phyloP scores from a whole-genome alignment of 1,140 invertebrate genomes.

The Cydia fagiglandana region DNA sequence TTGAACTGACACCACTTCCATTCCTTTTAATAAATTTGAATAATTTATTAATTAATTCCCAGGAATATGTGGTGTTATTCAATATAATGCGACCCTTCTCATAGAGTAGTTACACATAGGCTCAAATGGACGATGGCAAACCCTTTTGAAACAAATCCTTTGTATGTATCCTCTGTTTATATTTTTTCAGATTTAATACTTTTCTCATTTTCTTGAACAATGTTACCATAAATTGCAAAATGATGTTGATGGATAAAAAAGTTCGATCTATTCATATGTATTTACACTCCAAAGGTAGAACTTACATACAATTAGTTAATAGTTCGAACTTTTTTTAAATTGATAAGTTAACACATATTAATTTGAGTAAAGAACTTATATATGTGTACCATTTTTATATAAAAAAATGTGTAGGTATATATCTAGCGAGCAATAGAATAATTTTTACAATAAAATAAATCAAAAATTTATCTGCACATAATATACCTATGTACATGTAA shows the following conservation, averaged over 20 bases:
- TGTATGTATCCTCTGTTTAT: neutral
- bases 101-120: constrained; percentile 31
- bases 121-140: neutral
- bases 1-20: constrained; percentile 42
- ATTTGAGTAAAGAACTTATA: neutral
- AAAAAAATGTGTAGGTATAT: too few species aligned
- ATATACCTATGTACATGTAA: too few species aligned
- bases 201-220: neutral
- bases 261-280: neutral
- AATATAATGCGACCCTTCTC: constrained; percentile 12
- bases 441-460: too few species aligned
- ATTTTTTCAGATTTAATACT: constrained; percentile 10
- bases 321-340: neutral
- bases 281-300: too few species aligned
- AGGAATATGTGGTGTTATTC: neutral
- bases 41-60: neutral
- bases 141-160: constrained; percentile 3
- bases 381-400: too few species aligned
- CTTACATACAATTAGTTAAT: neutral
- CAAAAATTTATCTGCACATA: too few species aligned
- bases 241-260: neutral
- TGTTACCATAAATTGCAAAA: neutral
- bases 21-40: neutral
- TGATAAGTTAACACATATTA: neutral
- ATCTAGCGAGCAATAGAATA: too few species aligned